These are phyloP conservation scores for Bos javanicus DNA, from an alignment of 2,113 vertebrate genomes.

Conservation along the genomic window DNA sequence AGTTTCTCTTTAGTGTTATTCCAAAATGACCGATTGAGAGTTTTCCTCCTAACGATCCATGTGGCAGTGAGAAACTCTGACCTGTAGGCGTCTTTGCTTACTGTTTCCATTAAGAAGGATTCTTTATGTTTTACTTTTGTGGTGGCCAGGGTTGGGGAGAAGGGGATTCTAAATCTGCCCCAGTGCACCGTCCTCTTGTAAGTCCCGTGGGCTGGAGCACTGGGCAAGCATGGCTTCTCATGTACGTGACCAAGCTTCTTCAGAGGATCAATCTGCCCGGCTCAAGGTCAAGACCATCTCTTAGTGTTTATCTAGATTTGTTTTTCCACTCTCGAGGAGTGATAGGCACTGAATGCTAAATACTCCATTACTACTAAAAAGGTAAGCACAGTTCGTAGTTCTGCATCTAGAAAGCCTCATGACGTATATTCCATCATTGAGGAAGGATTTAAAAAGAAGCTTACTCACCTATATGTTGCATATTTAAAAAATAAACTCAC, in stretches of 20 bases:
- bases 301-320: not conserved
- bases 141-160: not conserved
- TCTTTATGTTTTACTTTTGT: not conserved
- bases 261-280: rapidly evolving
- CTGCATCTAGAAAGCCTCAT: not conserved
- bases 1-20: not conserved
- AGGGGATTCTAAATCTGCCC: not conserved
- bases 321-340: not conserved
- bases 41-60: not conserved
- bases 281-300: not conserved
- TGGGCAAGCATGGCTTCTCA: not conserved
- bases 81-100: not conserved
- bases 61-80: not conserved
- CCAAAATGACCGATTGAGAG: not conserved
- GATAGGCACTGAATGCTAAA: not conserved
- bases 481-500: slow-evolving; percentile 24
- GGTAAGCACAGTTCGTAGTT: not conserved
- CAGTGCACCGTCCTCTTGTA: not conserved
- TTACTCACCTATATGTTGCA: not conserved
- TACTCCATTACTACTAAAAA: not conserved
- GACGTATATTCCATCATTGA: not conserved
- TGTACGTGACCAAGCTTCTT: not conserved
- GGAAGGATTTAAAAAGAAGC: not conserved
- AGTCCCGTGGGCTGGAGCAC: not conserved
- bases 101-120: not conserved